Evolutionary conservation across 2,888 invertebrate species (phyloP).

Genomic region (Leucoptera coffeella): DNA sequence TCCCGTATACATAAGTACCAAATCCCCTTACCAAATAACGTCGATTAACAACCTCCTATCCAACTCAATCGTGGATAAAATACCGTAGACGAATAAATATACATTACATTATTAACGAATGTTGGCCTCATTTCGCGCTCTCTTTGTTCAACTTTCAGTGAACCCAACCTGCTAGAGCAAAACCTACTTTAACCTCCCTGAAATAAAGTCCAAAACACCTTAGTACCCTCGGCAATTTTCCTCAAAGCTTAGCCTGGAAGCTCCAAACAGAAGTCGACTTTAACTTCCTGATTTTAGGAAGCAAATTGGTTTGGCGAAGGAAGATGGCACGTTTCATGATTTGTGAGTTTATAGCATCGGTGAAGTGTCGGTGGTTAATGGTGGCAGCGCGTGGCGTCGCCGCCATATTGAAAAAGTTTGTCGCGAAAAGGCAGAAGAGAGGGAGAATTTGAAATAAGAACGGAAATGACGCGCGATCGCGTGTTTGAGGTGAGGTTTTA

Average conservation of each 20-base stretch:
- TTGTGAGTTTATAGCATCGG: conserved; percentile 54
- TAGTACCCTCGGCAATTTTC: conserved; percentile 26
- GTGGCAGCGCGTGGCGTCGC: conserved; percentile 39
- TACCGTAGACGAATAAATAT: conserved; percentile 49
- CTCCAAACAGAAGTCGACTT: conserved; percentile 17
- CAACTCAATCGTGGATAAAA: conserved; percentile 22
- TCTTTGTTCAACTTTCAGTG: conserved; percentile 49
- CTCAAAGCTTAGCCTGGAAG: conserved; percentile 19
- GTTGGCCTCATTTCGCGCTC: conserved; percentile 50
- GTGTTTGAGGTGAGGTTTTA: too few relatives aligned
- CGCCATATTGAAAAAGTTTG: conserved; percentile 52
- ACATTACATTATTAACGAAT: conserved; percentile 53
- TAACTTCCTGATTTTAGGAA: conserved; percentile 12
- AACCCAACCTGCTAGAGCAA: too few relatives aligned
- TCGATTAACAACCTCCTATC: too few relatives aligned
- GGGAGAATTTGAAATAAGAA: neutral
- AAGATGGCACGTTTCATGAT: conserved; percentile 45
- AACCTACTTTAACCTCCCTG: too few relatives aligned
- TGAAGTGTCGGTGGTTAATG: conserved; percentile 53
- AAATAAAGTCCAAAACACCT: conserved; percentile 44
- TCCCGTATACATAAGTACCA: too few relatives aligned
- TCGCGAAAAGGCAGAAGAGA: conserved; percentile 25
- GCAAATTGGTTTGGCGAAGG: conserved; percentile 15
- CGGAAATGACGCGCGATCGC: too few relatives aligned
- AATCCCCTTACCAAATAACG: too few relatives aligned